Evolutionary conservation across 1,140 invertebrate species (phyloP), one percentile per base, ranked within the genome.

Genomic region (Euborellia annulipes): DNA sequence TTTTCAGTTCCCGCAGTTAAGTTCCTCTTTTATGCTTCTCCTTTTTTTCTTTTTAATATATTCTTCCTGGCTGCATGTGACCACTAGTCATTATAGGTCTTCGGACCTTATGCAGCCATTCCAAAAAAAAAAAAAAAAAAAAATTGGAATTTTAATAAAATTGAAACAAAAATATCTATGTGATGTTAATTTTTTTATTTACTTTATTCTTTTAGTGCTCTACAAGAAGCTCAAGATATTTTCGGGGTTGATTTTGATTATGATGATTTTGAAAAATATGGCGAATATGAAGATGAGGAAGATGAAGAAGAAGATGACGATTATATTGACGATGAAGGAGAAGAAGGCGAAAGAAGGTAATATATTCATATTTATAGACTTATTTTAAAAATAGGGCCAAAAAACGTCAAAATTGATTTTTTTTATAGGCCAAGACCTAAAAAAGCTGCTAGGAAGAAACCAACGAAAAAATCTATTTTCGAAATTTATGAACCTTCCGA

Each of bases 241-340:
- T 99, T 98, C 65, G 96, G 95, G 45, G 92, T 97, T 17, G 90
- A 98, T 61, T 97, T 98, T 69, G 93, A 99, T 64, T 96, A 86
- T 63, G 88, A 93, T 51, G 92, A 96, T 54, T 92, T 96, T 68
- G 79, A 82, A 22, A 84, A 87, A 58, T 88, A 85, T 64, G 87
- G 79, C 16, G 85, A 88, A 6, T 85, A 87, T 45, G 80, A 85
- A 50, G 85, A 88, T 57, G 86, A 91, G 48, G 85, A 86, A 39
- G 81, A 83, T 36, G 76, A 78, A 14, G 79, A 80, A 11, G 81
- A 87, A 44, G 78, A 85, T 43, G 69, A 75, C 47, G 77, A 83
- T 42, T 82, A 85, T 55, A 70, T 78, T 48, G 79, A 79, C 43
- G 80, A 85, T 50, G 76, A 78, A 41, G 70, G 65, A 13, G 77